These are phyloP conservation scores for Salticus scenicus DNA, from an alignment of 2,888 invertebrate genomes.

Conservation along the genomic window DNA sequence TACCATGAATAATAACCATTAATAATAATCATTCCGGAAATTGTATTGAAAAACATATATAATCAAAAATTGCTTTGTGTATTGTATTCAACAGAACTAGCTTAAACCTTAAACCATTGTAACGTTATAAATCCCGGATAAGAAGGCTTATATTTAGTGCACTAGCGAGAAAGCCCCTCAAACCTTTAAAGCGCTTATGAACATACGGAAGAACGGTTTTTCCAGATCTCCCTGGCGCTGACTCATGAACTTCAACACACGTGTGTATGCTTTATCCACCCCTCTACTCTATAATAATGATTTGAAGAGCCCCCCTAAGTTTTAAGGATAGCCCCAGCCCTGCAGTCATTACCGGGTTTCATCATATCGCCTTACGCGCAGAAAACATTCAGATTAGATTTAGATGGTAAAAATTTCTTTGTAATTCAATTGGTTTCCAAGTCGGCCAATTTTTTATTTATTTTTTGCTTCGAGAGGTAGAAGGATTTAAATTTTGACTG, in stretches of 20 bases:
- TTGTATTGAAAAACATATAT: no score
- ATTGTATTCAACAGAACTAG: no score
- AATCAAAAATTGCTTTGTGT: no score
- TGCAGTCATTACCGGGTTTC: constrained; percentile 3
- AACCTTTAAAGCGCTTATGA: constrained; percentile 12
- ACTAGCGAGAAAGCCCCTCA: not conserved
- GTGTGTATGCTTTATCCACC: constrained; percentile 12
- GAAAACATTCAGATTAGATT: constrained; percentile 9
- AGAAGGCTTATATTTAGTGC: not conserved
- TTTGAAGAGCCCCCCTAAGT: not conserved
- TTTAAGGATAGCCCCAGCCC: not conserved
- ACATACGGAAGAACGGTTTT: constrained; percentile 21
- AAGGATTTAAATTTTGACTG: not conserved
- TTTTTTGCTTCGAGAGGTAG: not conserved
- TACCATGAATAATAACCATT: no score
- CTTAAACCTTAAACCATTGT: no score
- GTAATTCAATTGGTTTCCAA: not conserved
- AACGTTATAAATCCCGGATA: no score
- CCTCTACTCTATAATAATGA: constrained; percentile 3
- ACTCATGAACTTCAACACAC: constrained; percentile 36
- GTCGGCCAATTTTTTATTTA: not conserved
- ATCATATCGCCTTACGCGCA: not conserved
- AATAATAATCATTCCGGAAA: no score
- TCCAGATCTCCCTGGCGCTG: constrained; percentile 28
- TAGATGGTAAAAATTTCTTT: not conserved